Percentiles rank a stretch among this genome's conserved stretches.
These are phyloP conservation scores for Psittacula cyanocephala DNA, from an alignment of 2,113 vertebrate species.

Conservation along the genomic window DNA sequence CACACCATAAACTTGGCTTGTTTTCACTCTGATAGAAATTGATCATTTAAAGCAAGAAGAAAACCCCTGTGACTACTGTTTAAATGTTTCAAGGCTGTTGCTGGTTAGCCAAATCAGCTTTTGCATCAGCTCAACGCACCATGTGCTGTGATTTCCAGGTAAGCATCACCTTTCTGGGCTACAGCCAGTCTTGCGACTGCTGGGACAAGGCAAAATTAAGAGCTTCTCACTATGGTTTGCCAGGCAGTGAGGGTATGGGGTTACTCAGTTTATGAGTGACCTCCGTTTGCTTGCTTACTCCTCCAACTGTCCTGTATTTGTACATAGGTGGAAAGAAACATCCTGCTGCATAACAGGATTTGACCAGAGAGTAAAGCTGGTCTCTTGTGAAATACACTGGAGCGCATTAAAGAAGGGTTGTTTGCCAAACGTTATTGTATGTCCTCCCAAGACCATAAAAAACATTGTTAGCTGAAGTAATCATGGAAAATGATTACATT, in stretches of 20 bases:
- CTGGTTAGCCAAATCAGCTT: neutral
- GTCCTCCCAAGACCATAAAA: conserved; percentile 45
- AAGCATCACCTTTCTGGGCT: neutral
- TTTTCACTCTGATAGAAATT: conserved; percentile 35
- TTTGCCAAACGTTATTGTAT: neutral
- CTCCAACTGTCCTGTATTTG: neutral
- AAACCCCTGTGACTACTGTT: neutral
- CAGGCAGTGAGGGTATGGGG: neutral
- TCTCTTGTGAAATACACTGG: neutral
- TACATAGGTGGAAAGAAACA: neutral
- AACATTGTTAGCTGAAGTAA: conserved; percentile 50
- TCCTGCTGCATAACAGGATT: neutral
- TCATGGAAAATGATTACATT: conserved; percentile 37
- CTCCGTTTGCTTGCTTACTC: neutral
- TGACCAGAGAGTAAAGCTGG: conserved; percentile 9
- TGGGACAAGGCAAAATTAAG: neutral
- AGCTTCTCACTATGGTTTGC: neutral
- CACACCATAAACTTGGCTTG: conserved; percentile 22
- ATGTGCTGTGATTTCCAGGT: neutral
- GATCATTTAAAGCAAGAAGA: neutral
- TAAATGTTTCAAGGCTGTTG: neutral
- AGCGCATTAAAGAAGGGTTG: neutral
- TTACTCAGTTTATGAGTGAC: neutral
- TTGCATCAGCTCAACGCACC: neutral
- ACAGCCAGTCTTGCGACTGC: neutral